Conservation (phyloP, 1,140 invertebrate genomes). For the Papilio polyxenes region DNA sequence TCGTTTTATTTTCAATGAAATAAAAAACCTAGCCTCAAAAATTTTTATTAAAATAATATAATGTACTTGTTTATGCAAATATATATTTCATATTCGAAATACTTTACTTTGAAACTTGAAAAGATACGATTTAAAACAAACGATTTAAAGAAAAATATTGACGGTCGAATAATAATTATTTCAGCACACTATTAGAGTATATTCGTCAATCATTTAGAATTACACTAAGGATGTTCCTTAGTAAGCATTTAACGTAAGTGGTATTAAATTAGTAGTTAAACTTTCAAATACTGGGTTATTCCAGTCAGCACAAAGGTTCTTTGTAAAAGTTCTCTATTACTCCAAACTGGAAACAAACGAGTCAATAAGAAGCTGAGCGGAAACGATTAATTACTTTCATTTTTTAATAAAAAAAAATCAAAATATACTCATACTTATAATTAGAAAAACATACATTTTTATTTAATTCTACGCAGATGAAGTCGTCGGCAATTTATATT, state of each 20-base stretch:
- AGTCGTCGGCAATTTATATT: no score
- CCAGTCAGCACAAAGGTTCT: background rate
- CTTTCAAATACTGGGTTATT: background rate
- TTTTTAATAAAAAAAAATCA: no score
- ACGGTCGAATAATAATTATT: no score
- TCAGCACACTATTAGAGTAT: no score
- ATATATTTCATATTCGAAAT: background rate
- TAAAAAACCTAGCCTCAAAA: background rate
- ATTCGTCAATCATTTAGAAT: no score
- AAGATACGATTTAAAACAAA: background rate
- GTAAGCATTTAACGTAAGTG: no score
- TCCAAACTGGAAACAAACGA: background rate
- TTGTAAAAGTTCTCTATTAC: background rate
- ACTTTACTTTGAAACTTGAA: background rate
- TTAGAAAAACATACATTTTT: no score
- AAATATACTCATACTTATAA: no score
- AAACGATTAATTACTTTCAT: no score
- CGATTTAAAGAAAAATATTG: no score
- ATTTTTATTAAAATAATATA: background rate
- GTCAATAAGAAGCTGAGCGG: background rate
- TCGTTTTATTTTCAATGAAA: background rate
- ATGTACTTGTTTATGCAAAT: background rate
- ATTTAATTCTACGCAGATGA: no score
- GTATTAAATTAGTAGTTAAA: background rate
- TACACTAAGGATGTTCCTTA: no score